Conservation (phyloP, 2,888 invertebrate genomes). For the Athalia rosae region DNA sequence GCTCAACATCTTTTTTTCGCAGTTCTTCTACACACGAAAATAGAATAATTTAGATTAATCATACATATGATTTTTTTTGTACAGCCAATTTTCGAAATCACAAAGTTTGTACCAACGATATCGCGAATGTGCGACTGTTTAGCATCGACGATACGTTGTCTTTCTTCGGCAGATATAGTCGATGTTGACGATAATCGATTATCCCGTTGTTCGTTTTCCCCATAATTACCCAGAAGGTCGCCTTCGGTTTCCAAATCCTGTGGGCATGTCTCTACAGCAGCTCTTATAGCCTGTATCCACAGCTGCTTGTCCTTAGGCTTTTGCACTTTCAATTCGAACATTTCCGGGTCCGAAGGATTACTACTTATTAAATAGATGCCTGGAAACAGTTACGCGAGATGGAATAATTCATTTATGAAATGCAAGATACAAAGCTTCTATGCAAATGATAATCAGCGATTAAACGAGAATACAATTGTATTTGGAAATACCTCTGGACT, state of each 20-base stretch:
- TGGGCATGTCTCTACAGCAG: slow-evolving; percentile 90
- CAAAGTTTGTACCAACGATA: slow-evolving; percentile 81
- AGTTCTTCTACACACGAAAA: slow-evolving; percentile 80
- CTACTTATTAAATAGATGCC: slow-evolving; percentile 96
- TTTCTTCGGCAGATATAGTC: slow-evolving; percentile 81
- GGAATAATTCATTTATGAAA: neutral
- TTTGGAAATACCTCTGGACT: slow-evolving; percentile 85
- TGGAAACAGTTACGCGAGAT: neutral
- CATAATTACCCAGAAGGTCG: slow-evolving; percentile 59
- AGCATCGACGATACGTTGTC: slow-evolving; percentile 84
- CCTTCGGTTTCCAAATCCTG: slow-evolving; percentile 85
- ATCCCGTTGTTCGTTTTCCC: slow-evolving; percentile 61
- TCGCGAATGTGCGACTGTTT: slow-evolving; percentile 87
- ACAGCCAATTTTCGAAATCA: neutral
- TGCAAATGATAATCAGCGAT: no score
- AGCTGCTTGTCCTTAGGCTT: slow-evolving; percentile 91
- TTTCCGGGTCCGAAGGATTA: slow-evolving; percentile 93
- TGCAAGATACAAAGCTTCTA: neutral
- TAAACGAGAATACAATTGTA: neutral
- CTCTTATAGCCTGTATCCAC: slow-evolving; percentile 93
- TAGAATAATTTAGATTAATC: slow-evolving; percentile 5
- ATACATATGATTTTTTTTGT: neutral
- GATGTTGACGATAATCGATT: slow-evolving; percentile 67
- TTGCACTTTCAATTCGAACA: slow-evolving; percentile 94
- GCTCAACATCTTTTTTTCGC: slow-evolving; percentile 91